Base-by-base conservation (phyloP, 2,113 vertebrate genomes). In the Grammomys dolichurus region DNA sequence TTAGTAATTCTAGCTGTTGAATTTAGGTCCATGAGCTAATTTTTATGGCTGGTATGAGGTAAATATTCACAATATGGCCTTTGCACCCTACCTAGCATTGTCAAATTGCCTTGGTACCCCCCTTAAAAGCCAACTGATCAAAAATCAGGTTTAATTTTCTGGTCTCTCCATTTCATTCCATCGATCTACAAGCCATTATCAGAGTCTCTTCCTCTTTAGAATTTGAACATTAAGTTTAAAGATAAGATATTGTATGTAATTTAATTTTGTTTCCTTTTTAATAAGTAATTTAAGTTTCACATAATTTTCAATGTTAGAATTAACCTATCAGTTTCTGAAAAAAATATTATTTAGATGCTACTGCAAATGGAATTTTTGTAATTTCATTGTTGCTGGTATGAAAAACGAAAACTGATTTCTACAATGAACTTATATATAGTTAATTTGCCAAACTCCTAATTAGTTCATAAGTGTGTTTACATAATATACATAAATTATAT, bases 251-350 rank as follows among this genome's bases (percentile, higher is more conserved):
- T 51, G 2, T 33, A 87, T 33, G 17, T 63, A 31, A 46, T 90
- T 48, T 90, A 75, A 69, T 33, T 94, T 90, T 94, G 26, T 63
- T 85, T 36, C 67, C 11, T 40, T 96, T 93, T 90, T 90, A n/a
- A 80, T 86, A 78, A 92, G 65, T 36, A 77, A 72, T 46, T 92
- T 87, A n/a, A 63, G 8, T 80, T 69, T 60, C 84, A 24, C 3
- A 46, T 87, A 54, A 87, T 88, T 63, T 28, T 19, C 75, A 92
- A 89, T 87, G 92, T 95, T 80, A 80, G 58, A 56, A 72, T 81
- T 20, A 95, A 22, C 13, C 76, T 89, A 17, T 81, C 3, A 88
- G 46, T 56, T 90, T 90, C 70, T 90, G n/a, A 5, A 90, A 95
- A 76, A 95, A 90, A 46, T 77, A 65, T 70, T 93, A 1, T 63